Evolutionary conservation across 2,113 vertebrate genomes (phyloP).

Genomic region (Mugil cephalus): DNA sequence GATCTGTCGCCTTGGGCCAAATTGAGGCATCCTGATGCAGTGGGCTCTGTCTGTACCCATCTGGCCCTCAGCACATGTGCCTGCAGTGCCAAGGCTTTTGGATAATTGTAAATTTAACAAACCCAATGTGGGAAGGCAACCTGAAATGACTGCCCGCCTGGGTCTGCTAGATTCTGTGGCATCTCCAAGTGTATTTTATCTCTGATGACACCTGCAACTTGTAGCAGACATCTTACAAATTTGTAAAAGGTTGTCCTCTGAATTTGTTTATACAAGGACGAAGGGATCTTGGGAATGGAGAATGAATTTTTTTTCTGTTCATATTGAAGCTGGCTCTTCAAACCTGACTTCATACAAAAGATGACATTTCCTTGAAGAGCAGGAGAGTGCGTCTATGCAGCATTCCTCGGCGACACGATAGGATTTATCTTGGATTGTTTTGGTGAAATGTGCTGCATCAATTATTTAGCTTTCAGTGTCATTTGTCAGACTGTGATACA

Average conservation of each 20-base stretch:
- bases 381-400: slow-evolving; percentile 31
- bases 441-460: slow-evolving; percentile 36
- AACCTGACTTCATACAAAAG: slow-evolving; percentile 45
- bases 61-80: slow-evolving; percentile 72
- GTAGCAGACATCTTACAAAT: slow-evolving; percentile 73
- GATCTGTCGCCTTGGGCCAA: slow-evolving; percentile 60
- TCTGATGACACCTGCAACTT: slow-evolving; percentile 63
- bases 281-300: slow-evolving; percentile 32
- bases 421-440: slow-evolving; percentile 10
- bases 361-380: slow-evolving; percentile 46
- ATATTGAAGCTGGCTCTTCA: slow-evolving; percentile 82
- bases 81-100: slow-evolving; percentile 69
- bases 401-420: slow-evolving; percentile 28
- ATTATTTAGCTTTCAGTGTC: slow-evolving; percentile 48
- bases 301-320: slow-evolving; percentile 14
- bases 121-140: slow-evolving; percentile 47
- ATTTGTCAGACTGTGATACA: slow-evolving; percentile 43
- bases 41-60: slow-evolving; percentile 65
- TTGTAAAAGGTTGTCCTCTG: slow-evolving; percentile 56
- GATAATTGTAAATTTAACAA: slow-evolving; percentile 65
- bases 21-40: slow-evolving; percentile 58
- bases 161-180: slow-evolving; percentile 65
- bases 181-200: slow-evolving; percentile 77
- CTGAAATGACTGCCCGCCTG: slow-evolving; percentile 59
- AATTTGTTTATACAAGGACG: slow-evolving; percentile 55